Base-by-base conservation (phyloP, 2,888 invertebrate species). In the Myopa tessellatipennis region DNA sequence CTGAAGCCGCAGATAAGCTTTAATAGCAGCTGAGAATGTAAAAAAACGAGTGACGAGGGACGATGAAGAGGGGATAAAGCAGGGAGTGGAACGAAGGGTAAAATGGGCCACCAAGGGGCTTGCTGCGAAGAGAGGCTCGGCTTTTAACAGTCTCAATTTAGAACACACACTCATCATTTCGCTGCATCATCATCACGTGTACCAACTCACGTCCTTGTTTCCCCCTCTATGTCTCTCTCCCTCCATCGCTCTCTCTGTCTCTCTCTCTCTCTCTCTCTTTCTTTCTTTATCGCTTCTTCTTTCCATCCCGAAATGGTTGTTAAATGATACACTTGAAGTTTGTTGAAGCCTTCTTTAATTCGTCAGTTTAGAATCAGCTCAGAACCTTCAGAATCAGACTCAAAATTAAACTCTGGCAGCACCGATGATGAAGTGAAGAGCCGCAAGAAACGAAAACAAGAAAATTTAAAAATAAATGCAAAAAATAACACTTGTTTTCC, bases 1-100 rank as follows among this genome's bases (percentile, higher is more conserved):
- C 65, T 50, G 63, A 38, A 73, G 52, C 40, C 10, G 73, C 58
- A n/a, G 26, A 61, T 61, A 61, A 61, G 61, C 61, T 61, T 61
- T 61, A 61, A 61, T 61, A 61, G 34, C 18, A 61, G 61, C 26
- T 10, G n/a, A 60, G 60, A 60, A 16, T 60, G 60, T 18, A 7
- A 14, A 18, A 58, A 18, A 60, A 18, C 16, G 60, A 16, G 16
- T 3, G 16, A 60, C 2, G 60, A 18, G 16, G 12, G 16, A 12
- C 3, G 6, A 18, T 1, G 16, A 10, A 4, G 2, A 16, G 16
- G 60, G 6, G 60, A 16, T 60, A 16, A 7, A 3, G 6, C 2
- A 5, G 1, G 12, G 58, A 8, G 16, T 1, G 8, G 16, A 4
- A 45, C 10, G 45, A 8, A 8, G 45, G 6, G 45, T 45, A 45